Base-by-base conservation (phyloP, 2,888 invertebrate genomes). In the Lymantria dispar region DNA sequence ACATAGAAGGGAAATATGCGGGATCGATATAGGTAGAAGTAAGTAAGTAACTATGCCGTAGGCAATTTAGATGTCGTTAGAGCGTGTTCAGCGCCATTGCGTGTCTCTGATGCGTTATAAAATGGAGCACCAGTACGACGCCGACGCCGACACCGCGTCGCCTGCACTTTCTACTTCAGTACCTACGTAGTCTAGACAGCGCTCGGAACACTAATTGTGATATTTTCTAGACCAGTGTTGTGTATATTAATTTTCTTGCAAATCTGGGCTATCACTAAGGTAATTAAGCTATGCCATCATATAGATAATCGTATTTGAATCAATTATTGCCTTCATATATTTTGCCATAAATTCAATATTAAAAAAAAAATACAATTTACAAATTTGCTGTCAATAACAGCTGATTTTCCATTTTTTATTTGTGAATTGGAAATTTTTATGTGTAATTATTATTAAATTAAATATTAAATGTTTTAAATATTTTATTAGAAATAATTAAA, bases 1-100 rank as follows among this genome's bases (percentile, higher is more conserved):
- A 72, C 71, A 47, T 66, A 68, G 43, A 62, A 67, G 66, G 76
- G 68, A 70, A 69, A 70, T 65, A 70, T 66, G 69, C 64, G 69
- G 70, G 69, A 68, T 74, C 72, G 70, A 60, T 68, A 57, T 62
- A 62, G 58, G 48, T 62, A 60, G 40, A 31, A 31, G 40, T 8
- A 33, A 38, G 10, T 14, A 31, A 31, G 40, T 8, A 33, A 38
- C 10, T 14, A 44, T 31, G 14, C 64, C 64, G 75, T 72, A 51
- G 64, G 70, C 70, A 71, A 67, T 64, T 61, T 56, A 43, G 62
- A 65, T 64, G 56, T 57, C 48, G 43, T 30, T 47, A 33, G 51
- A 56, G 62, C 58, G 66, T 60, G 48, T 53, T 62, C 58, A 52
- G 49, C 50, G 22, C 22, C 22, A 22, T 22, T 48, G 54, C 59